A percentile compares a stretch with the other conserved stretches of the same genome.
phyloP scores from a whole-genome alignment of 1,140 invertebrate species.

The Heliconius hewitsoni region DNA sequence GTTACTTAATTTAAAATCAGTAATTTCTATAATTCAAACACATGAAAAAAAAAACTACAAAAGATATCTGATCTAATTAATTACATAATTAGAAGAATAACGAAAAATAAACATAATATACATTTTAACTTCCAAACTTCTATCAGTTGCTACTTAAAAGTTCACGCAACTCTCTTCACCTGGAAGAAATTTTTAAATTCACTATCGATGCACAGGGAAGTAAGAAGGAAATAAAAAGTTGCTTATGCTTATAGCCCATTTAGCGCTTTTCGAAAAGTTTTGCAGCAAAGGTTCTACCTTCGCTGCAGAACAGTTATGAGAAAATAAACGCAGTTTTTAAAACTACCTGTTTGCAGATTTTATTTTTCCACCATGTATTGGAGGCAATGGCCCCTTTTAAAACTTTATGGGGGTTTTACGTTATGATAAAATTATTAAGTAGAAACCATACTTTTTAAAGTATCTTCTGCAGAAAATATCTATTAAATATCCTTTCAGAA shows the following conservation, averaged over 20 bases:
- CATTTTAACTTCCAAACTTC: not conserved
- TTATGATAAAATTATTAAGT: not conserved
- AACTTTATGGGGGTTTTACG: not conserved
- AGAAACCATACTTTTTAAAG: no score
- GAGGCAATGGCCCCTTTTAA: constrained; percentile 17
- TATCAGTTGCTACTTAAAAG: constrained; percentile 19
- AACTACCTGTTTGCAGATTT: constrained; percentile 34
- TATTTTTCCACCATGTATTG: constrained; percentile 24
- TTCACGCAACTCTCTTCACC: constrained; percentile 18
- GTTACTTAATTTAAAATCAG: no score
- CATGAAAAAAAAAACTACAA: no score
- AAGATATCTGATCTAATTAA: no score
- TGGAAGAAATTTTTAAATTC: constrained; percentile 36
- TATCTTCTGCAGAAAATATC: no score
- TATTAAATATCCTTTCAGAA: no score
- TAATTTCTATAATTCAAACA: no score
- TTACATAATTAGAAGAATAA: no score
- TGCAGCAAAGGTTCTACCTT: constrained; percentile 18
- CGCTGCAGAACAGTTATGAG: constrained; percentile 28
- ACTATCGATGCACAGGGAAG: constrained; percentile 36
- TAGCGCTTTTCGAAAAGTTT: constrained; percentile 39
- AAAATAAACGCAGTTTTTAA: constrained; percentile 35
- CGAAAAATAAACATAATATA: not conserved
- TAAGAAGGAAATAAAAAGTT: constrained; percentile 40
- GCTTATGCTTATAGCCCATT: constrained; percentile 40